Percentiles rank a stretch among this genome's conserved stretches.
phyloP scores from a whole-genome alignment of 2,888 invertebrate species.

The Sympetrum striolatum region DNA sequence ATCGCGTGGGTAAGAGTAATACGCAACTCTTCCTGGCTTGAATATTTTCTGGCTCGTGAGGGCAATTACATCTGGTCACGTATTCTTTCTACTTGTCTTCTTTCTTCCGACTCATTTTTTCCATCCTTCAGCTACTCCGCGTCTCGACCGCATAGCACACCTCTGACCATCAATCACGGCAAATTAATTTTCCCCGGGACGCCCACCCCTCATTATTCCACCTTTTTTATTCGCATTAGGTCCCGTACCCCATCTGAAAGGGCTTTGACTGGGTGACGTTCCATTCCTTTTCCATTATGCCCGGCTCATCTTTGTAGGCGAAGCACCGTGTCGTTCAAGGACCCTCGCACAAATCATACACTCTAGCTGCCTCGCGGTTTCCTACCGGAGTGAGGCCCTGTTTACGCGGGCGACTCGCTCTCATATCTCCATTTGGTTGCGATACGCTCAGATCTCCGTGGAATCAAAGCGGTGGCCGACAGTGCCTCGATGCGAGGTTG shows the following conservation, averaged over 20 bases:
- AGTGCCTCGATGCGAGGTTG: too few species aligned
- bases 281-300: background rate
- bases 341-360: background rate
- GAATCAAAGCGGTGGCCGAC: too few species aligned
- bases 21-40: background rate
- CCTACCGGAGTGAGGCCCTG: background rate
- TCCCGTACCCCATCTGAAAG: background rate
- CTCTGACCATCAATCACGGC: background rate
- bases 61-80: background rate
- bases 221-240: background rate
- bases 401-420: too few species aligned
- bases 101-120: background rate
- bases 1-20: too few species aligned
- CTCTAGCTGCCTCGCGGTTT: background rate
- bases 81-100: background rate
- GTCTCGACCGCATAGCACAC: background rate
- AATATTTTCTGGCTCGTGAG: background rate
- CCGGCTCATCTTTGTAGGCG: background rate
- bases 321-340: background rate
- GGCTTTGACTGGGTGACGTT: background rate
- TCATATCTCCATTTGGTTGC: too few species aligned
- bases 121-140: background rate
- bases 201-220: background rate
- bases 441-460: too few species aligned
- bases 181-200: background rate